phyloP scores from a whole-genome alignment of 2,888 invertebrate genomes.

The Eueremaeus valkanovi region DNA sequence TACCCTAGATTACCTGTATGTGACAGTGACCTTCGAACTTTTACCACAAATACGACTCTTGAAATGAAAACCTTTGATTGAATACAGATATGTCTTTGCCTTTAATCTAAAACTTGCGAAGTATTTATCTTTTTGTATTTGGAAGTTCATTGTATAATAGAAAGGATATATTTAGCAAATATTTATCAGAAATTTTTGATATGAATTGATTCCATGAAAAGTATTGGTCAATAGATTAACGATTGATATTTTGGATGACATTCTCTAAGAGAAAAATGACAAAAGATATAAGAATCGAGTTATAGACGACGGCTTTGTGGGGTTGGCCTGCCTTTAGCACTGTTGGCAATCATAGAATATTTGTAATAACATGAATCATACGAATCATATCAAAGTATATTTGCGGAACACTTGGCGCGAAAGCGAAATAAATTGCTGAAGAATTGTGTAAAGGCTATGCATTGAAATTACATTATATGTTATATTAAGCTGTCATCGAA shows the following conservation, averaged over 20 bases:
- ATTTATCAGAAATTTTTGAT: background rate
- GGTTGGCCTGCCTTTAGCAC: background rate
- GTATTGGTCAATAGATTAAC: conserved; percentile 28
- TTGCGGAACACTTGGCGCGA: conserved; percentile 20
- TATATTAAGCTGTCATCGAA: conserved; percentile 30
- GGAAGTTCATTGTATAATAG: too few species aligned
- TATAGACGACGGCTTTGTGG: background rate
- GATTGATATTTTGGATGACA: background rate
- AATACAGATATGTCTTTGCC: too few species aligned
- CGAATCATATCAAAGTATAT: conserved; percentile 18
- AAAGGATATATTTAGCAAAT: conserved; percentile 5
- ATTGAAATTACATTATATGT: conserved; percentile 33
- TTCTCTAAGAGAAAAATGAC: background rate
- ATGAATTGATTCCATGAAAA: background rate
- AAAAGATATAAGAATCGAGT: background rate
- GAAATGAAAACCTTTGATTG: too few species aligned
- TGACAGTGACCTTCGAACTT: too few species aligned
- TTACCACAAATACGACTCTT: too few species aligned
- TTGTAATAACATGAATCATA: conserved; percentile 30
- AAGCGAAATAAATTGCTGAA: conserved; percentile 28
- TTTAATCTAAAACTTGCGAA: too few species aligned
- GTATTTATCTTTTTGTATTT: too few species aligned
- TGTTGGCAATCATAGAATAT: conserved; percentile 20
- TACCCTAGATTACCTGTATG: too few species aligned
- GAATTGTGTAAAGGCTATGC: conserved; percentile 29